These are phyloP conservation scores for Macropus fuliginosus DNA, from an alignment of 2,797 vertebrate species.

Conservation along the genomic window DNA sequence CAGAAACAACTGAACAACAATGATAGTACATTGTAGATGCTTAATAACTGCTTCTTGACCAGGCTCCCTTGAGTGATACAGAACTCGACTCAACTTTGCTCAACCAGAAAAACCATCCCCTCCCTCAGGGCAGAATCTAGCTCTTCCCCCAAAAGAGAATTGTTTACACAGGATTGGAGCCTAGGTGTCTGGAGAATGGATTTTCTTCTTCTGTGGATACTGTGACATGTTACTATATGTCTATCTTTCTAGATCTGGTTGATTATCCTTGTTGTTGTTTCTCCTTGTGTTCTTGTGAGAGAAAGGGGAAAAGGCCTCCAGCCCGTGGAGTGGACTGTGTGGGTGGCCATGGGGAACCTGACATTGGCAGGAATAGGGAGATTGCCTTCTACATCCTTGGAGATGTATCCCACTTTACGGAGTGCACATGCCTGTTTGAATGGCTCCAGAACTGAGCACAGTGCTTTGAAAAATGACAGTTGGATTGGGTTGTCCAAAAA, in stretches of 20 bases:
- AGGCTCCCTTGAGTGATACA: not conserved
- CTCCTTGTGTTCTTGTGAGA: not conserved
- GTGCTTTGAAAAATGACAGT: not conserved
- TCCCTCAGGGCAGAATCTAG: not conserved
- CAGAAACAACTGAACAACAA: too few relatives aligned
- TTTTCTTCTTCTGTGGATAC: not conserved
- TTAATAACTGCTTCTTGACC: not conserved
- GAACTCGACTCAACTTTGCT: not conserved
- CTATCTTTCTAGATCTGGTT: not conserved
- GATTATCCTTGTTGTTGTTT: not conserved
- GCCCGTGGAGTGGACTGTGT: not conserved
- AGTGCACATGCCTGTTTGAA: rapidly evolving
- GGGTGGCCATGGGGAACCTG: not conserved
- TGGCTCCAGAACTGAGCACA: not conserved
- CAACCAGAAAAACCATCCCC: not conserved
- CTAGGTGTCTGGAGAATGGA: not conserved
- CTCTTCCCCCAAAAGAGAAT: not conserved
- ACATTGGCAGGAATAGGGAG: not conserved
- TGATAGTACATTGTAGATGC: not conserved
- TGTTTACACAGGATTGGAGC: not conserved
- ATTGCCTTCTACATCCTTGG: not conserved
- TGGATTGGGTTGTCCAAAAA: not conserved
- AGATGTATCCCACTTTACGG: not conserved
- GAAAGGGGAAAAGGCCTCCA: not conserved
- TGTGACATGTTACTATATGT: not conserved